Conservation (phyloP, 1,140 invertebrate genomes). For the Thaumetopoea pityocampa region DNA sequence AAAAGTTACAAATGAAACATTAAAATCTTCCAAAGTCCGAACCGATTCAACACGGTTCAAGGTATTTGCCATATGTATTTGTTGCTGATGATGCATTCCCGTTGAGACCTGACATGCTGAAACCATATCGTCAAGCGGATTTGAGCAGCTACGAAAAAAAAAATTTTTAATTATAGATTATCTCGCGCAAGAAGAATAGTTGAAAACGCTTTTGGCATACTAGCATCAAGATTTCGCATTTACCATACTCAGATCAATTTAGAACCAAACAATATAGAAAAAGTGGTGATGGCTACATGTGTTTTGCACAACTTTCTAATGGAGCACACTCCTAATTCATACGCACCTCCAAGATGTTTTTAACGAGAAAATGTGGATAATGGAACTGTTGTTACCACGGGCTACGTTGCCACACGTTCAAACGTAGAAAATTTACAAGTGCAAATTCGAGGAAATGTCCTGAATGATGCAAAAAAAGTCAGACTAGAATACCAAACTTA, state of each 20-base stretch:
- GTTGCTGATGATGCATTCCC: conserved; percentile 60
- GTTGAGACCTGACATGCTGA: conserved; percentile 42
- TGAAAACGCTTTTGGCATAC: conserved; percentile 21
- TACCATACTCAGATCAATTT: conserved; percentile 21
- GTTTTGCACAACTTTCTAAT: conserved; percentile 28
- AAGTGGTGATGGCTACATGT: conserved; percentile 21
- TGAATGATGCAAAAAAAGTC: conserved; percentile 22
- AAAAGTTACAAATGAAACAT: conserved; percentile 12
- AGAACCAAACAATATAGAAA: conserved; percentile 17
- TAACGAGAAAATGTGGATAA: conserved; percentile 30
- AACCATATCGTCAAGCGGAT: conserved; percentile 31
- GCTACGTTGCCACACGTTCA: conserved; percentile 8
- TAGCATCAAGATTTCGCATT: conserved; percentile 17
- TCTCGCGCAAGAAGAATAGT: conserved; percentile 17
- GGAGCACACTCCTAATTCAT: conserved; percentile 17
- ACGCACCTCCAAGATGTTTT: conserved; percentile 28
- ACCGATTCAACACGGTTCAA: conserved; percentile 5
- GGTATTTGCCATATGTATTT: conserved; percentile 39
- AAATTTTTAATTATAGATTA: conserved; percentile 15
- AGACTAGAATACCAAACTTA: conserved; percentile 26
- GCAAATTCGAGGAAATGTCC: conserved; percentile 20
- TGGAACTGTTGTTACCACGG: conserved; percentile 25
- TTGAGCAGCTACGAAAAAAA: conserved; percentile 9
- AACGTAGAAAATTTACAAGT: conserved; percentile 20
- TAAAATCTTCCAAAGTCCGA: conserved; percentile 13